Percentiles rank a stretch among this genome's conserved stretches.
phyloP scores from a whole-genome alignment of 2,797 vertebrate species.

The Acrossocheilus wenchowensis region DNA sequence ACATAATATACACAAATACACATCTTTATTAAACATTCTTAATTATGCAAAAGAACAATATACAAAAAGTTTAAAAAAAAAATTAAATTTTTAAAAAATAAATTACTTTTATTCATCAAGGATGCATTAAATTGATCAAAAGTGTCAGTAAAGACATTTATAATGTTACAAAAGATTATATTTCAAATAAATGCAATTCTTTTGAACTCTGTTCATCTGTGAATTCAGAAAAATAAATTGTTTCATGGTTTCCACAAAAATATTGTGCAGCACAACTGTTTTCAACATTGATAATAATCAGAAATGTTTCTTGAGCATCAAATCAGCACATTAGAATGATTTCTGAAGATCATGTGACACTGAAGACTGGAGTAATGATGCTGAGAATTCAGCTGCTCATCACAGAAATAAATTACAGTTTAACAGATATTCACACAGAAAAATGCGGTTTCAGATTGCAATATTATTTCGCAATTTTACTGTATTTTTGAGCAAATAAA shows the following conservation, averaged over 20 bases:
- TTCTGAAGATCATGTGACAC: not conserved
- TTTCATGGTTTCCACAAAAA: not conserved
- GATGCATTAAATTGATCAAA: not conserved
- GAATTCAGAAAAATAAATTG: not conserved
- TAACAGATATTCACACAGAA: not conserved
- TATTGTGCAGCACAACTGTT: not conserved
- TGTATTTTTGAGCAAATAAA: not conserved
- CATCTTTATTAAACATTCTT: not conserved
- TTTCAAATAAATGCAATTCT: not conserved
- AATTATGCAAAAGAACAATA: not conserved
- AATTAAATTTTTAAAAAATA: too few relatives aligned
- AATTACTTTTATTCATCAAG: not conserved
- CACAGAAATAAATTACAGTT: not conserved
- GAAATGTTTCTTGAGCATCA: not conserved
- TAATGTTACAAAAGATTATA: not conserved
- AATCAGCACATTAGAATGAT: not conserved
- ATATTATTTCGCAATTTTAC: not conserved
- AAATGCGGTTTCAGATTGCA: not conserved
- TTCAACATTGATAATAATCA: not conserved
- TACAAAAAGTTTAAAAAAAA: not conserved
- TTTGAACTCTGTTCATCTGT: not conserved
- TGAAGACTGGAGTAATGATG: not conserved
- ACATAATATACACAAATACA: not conserved
- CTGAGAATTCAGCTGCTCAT: not conserved
- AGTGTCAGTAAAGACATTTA: not conserved